phyloP scores from a whole-genome alignment of 2,888 invertebrate species.

The Hyposoter didymator region DNA sequence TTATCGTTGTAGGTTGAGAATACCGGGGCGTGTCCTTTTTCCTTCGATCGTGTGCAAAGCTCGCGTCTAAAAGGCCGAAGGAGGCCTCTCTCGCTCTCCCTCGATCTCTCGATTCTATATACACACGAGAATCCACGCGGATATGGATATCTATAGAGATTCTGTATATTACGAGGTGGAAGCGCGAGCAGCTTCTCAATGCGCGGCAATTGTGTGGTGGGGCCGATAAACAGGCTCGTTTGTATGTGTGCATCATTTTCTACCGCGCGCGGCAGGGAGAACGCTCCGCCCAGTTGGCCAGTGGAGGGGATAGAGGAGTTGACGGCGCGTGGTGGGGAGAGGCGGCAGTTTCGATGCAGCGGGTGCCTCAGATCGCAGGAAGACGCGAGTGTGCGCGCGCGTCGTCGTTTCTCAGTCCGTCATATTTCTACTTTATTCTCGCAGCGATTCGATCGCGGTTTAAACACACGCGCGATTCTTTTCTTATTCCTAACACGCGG shows the following conservation, averaged over 20 bases:
- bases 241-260: too few relatives aligned
- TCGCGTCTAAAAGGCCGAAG: slow-evolving; percentile 23
- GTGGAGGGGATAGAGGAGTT: slow-evolving; percentile 26
- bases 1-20: slow-evolving; percentile 44
- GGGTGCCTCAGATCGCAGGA: slow-evolving; percentile 78
- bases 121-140: not conserved
- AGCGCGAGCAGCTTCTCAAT: slow-evolving; percentile 15
- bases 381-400: slow-evolving; percentile 80
- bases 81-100: slow-evolving; percentile 10
- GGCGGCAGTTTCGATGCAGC: slow-evolving; percentile 68
- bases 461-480: not conserved
- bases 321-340: slow-evolving; percentile 63
- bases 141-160: not conserved
- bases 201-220: slow-evolving; percentile 2
- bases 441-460: slow-evolving; percentile 9
- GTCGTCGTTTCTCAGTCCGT: slow-evolving; percentile 64
- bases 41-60: slow-evolving; percentile 35
- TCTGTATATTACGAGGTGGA: not conserved
- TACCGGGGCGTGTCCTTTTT: slow-evolving; percentile 65
- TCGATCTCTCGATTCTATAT: slow-evolving; percentile 32
- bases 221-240: not conserved
- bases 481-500: not conserved
- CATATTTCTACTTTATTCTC: slow-evolving; percentile 13
- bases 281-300: slow-evolving; percentile 52
- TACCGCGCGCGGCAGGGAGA: not conserved